Base-by-base conservation (phyloP, 2,888 invertebrate species). In the Tetrapedia diversipes region DNA sequence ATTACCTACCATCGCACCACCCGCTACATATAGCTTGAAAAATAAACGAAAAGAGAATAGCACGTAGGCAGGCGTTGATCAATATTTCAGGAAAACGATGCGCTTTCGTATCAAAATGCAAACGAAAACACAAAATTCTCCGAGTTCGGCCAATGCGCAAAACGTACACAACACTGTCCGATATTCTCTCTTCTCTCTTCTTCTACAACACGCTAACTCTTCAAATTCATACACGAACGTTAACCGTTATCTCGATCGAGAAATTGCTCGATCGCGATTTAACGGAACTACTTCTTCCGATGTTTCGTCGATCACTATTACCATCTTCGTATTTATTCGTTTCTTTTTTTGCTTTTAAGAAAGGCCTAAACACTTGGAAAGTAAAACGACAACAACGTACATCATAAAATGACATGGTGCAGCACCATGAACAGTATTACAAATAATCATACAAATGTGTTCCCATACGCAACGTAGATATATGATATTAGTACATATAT, bases 181-280 rank as follows among this genome's bases (percentile, higher is more conserved):
- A 32, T 71, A 24, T 66, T 56, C 11, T n/a, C 19, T 34, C 24
- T 10, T 27, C 11, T 11, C 16, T 80, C 75, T 82, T 80, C 80
- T 19, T 27, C 75, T 39, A n/a, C n/a, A n/a, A n/a, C n/a, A n/a
- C n/a, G n/a, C n/a, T n/a, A n/a, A n/a, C n/a, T n/a, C n/a, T n/a
- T n/a, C n/a, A n/a, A n/a, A n/a, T n/a, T n/a, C n/a, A n/a, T n/a
- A n/a, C n/a, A 24, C 14, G n/a, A 32, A 27, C 14, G 19, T 16
- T 39, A 14, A 70, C 67, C 71, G 77, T 65, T n/a, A n/a, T n/a
- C 86, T 59, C 90, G 83, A 83, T 81, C 89, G 88, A 90, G 89
- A 91, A 90, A 90, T 90, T 85, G 90, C 89, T 88, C 89, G 86
- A 87, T 76, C 87, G 89, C 76, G 83, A 72, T 79, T 37, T 45